These are phyloP conservation scores for Troglohyphantes excavatus DNA, from an alignment of 2,888 invertebrate genomes.

Conservation along the genomic window DNA sequence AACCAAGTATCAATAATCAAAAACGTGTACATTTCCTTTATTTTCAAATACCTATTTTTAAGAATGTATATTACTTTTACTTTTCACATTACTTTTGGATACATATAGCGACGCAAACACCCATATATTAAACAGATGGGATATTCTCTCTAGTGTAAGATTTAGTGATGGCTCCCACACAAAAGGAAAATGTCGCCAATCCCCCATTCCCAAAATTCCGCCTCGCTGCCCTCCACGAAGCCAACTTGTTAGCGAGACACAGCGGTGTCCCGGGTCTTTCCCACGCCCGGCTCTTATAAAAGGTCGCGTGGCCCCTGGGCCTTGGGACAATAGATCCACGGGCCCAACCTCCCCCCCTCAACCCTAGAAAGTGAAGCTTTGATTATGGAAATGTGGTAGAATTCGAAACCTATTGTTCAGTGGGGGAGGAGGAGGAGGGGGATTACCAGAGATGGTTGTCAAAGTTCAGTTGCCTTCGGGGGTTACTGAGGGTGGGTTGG, in stretches of 20 bases:
- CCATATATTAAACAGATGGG: no score
- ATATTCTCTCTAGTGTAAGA: no score
- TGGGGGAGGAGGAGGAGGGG: neutral
- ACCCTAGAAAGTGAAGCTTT: slow-evolving; percentile 48
- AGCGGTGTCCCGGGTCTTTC: slow-evolving; percentile 44
- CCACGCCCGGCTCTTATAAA: slow-evolving; percentile 15
- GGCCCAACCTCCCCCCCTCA: no score
- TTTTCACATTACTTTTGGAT: no score
- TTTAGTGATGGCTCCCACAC: no score
- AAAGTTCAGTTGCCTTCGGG: slow-evolving; percentile 52
- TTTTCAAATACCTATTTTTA: no score
- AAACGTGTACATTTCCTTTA: no score
- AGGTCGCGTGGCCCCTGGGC: neutral
- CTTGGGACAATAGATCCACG: neutral
- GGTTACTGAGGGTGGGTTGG: neutral
- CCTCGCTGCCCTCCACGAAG: slow-evolving; percentile 15
- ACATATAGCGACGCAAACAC: no score
- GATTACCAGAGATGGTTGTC: slow-evolving; percentile 58
- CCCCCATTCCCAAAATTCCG: neutral
- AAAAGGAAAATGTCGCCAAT: no score
- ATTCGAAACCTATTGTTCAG: slow-evolving; percentile 51
- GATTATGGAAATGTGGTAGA: slow-evolving; percentile 74
- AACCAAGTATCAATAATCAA: no score
- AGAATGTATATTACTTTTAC: no score
- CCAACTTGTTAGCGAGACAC: slow-evolving; percentile 66